phyloP scores from a whole-genome alignment of 2,113 vertebrate species.

The Uropsilus gracilis region DNA sequence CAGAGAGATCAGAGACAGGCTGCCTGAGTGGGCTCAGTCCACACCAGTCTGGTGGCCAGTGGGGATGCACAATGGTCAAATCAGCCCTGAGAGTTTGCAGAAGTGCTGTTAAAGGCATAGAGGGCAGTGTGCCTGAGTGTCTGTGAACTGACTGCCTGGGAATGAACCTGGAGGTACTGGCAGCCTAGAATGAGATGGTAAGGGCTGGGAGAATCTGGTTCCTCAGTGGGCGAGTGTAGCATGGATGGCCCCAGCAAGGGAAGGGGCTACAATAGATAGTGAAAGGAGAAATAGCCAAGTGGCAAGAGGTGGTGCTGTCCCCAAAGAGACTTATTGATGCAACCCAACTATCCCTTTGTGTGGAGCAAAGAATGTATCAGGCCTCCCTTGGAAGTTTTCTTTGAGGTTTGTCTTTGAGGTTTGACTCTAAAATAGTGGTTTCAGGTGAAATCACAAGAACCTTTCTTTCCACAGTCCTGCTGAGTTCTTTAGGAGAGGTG shows the following conservation, averaged over 20 bases:
- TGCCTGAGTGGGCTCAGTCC: not conserved
- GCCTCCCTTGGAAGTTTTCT: not conserved
- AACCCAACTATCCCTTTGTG: not conserved
- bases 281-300: not conserved
- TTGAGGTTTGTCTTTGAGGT: conserved; percentile 24
- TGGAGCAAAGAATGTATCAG: not conserved
- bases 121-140: too few species aligned
- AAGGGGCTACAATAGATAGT: not conserved
- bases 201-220: not conserved
- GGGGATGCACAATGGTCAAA: not conserved
- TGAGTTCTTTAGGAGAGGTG: not conserved
- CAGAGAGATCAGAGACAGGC: not conserved
- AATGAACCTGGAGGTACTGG: not conserved
- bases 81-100: not conserved
- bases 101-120: not conserved
- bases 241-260: not conserved
- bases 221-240: not conserved
- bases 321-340: not conserved
- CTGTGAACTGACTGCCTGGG: not conserved
- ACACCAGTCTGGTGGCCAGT: too few species aligned
- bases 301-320: not conserved
- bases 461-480: not conserved
- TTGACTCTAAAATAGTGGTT: not conserved
- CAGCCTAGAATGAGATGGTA: not conserved
- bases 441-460: conserved; percentile 13